Conservation (phyloP, 2,113 vertebrate genomes). For the Amblyopsis rosae region DNA sequence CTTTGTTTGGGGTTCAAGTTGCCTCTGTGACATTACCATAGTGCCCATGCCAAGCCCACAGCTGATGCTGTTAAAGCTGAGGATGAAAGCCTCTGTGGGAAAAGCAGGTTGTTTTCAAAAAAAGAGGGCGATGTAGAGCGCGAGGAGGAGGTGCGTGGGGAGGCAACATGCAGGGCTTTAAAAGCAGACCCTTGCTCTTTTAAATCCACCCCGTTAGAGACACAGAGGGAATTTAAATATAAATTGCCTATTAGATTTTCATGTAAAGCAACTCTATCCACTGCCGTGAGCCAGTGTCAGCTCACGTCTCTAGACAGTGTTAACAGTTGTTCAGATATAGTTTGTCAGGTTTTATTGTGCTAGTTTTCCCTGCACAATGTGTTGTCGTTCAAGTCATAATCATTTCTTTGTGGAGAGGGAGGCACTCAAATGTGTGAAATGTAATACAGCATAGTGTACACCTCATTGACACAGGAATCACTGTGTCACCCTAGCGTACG, state of each 20-base stretch:
- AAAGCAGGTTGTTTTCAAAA: constrained; percentile 44
- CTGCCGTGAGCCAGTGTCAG: no score
- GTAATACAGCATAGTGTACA: no score
- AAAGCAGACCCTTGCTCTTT: constrained; percentile 68
- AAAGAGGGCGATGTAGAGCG: constrained; percentile 51
- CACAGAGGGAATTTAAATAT: constrained; percentile 77
- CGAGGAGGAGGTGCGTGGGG: constrained; percentile 59
- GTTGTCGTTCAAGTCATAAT: constrained; percentile 26
- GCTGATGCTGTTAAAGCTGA: constrained; percentile 69
- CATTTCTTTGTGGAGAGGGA: constrained; percentile 20
- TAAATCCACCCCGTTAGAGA: constrained; percentile 69
- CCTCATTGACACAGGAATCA: background rate
- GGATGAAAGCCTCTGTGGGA: constrained; percentile 65
- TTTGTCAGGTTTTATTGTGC: constrained; percentile 47
- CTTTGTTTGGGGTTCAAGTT: constrained; percentile 70
- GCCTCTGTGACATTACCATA: constrained; percentile 52
- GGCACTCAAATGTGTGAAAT: background rate
- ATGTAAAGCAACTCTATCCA: no score
- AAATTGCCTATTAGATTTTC: constrained; percentile 75
- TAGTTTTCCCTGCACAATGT: constrained; percentile 37
- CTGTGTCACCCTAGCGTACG: background rate
- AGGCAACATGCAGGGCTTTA: constrained; percentile 65
- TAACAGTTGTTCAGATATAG: constrained; percentile 43
- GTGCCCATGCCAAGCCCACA: constrained; percentile 35
- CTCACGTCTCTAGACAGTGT: no score